These are phyloP conservation scores for Drosophila acutilabella DNA, from an alignment of 2,888 invertebrate genomes.

Conservation along the genomic window DNA sequence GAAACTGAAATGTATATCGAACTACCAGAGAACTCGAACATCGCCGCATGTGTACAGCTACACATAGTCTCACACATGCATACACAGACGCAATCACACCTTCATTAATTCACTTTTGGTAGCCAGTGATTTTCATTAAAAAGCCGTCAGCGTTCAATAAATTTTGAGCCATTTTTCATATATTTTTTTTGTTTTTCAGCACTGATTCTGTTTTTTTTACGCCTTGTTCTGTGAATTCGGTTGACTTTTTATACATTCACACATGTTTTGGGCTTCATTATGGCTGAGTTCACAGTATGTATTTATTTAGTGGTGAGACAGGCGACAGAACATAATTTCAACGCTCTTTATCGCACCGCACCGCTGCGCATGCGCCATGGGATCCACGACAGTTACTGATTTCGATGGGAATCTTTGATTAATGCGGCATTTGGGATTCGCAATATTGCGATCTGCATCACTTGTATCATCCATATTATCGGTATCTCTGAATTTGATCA, in stretches of 20 bases:
- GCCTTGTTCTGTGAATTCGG: constrained; percentile 37
- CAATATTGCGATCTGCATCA: constrained; percentile 45
- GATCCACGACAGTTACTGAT: constrained; percentile 25
- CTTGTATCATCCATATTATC: constrained; percentile 4
- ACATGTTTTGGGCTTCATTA: constrained; percentile 64
- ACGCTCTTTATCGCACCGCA: constrained; percentile 73
- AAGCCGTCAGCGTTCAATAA: constrained; percentile 80
- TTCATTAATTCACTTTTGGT: constrained; percentile 76
- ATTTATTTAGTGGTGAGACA: constrained; percentile 68
- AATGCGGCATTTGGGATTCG: constrained; percentile 48
- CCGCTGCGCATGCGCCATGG: constrained; percentile 46
- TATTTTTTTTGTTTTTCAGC: constrained; percentile 22
- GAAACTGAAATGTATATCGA: constrained; percentile 22
- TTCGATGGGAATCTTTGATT: constrained; percentile 59
- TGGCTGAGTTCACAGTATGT: constrained; percentile 59
- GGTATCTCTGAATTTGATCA: constrained; percentile 44
- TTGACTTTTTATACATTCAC: constrained; percentile 46
- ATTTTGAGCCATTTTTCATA: constrained; percentile 66
- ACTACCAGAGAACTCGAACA: constrained; percentile 37
- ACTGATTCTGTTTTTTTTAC: constrained; percentile 30
- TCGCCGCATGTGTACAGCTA: constrained; percentile 54
- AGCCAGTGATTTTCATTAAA: constrained; percentile 79
- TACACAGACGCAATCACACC: constrained; percentile 35
- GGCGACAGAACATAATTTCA: constrained; percentile 76
- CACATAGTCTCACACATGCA: constrained; percentile 22